Evolutionary conservation across 2,888 invertebrate species (phyloP).

Genomic region (Julus scanicus): DNA sequence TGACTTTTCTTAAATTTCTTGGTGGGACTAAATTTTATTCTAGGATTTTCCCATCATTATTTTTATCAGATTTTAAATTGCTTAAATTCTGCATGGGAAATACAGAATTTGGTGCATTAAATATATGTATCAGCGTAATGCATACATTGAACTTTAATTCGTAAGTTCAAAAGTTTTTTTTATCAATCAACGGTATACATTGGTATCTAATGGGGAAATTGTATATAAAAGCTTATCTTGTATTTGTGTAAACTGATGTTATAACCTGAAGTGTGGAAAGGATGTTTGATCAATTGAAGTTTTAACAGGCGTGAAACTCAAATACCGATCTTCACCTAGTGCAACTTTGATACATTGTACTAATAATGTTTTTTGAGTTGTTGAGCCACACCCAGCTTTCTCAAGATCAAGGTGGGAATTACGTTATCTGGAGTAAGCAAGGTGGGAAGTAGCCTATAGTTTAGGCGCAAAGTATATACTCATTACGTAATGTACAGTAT

Average conservation of each 20-base stretch:
- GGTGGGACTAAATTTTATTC: no score
- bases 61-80: no score
- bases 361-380: background rate
- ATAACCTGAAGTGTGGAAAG: background rate
- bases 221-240: background rate
- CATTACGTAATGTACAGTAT: background rate
- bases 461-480: no score
- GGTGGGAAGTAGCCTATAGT: background rate
- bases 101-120: no score
- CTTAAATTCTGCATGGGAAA: background rate
- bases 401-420: conserved; percentile 9
- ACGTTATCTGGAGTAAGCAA: background rate
- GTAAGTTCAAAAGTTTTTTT: background rate
- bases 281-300: background rate
- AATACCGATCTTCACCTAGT: background rate
- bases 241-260: background rate
- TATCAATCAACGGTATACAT: background rate
- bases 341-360: background rate
- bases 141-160: background rate
- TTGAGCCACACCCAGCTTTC: background rate
- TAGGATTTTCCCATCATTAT: no score
- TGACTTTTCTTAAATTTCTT: no score
- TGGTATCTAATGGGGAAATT: background rate
- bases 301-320: background rate
- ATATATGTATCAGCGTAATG: background rate